Evolutionary conservation across 2,797 vertebrate species (phyloP).

Genomic region (Sylvilagus floridanus): DNA sequence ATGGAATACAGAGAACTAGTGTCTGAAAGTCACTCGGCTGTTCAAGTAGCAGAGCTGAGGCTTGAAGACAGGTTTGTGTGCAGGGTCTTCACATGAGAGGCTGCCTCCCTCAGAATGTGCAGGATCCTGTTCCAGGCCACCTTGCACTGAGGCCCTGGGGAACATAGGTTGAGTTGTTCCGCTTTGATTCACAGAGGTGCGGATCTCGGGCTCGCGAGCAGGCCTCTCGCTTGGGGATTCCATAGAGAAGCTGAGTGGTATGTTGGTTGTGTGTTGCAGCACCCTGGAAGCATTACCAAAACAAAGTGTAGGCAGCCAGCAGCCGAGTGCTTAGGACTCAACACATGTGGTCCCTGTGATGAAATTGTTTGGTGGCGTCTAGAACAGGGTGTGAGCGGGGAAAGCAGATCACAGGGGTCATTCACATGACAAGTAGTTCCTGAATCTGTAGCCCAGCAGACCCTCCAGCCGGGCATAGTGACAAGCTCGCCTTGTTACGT

Average conservation of each 20-base stretch:
- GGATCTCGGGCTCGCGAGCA: neutral
- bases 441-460: too few relatives aligned
- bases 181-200: neutral
- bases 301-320: neutral
- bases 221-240: neutral
- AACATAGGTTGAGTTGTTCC: fast-evolving
- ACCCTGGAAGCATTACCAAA: neutral
- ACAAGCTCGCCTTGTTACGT: neutral
- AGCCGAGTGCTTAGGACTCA: neutral
- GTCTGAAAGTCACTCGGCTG: neutral
- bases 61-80: neutral
- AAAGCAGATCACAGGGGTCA: too few relatives aligned
- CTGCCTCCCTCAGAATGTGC: too few relatives aligned
- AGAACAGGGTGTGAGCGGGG: too few relatives aligned
- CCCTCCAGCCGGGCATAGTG: neutral
- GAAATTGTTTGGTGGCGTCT: neutral
- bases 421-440: too few relatives aligned
- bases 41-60: neutral
- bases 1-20: neutral
- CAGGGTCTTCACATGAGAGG: neutral
- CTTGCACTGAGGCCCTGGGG: neutral
- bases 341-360: too few relatives aligned
- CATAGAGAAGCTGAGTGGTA: neutral
- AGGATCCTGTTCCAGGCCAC: neutral
- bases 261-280: neutral